Evolutionary conservation across 2,113 vertebrate genomes (phyloP).

Genomic region (Colaptes auratus): DNA sequence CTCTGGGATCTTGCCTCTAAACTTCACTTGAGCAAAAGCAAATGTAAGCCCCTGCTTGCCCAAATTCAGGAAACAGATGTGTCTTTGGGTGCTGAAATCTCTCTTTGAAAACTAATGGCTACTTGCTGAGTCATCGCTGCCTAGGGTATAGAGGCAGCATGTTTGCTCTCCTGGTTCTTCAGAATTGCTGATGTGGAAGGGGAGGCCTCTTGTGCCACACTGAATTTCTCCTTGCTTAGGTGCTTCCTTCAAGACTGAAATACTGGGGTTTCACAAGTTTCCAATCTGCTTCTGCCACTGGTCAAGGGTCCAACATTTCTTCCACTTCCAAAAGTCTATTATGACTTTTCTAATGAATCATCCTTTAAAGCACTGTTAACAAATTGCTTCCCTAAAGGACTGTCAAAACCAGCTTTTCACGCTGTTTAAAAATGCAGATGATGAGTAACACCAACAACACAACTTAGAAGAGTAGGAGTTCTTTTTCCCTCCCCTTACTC

Average conservation of each 20-base stretch:
- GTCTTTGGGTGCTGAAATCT: background rate
- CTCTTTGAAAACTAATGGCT: background rate
- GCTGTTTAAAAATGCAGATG: background rate
- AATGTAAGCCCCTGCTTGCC: background rate
- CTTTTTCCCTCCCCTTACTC: background rate
- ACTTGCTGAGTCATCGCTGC: background rate
- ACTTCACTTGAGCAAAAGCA: background rate
- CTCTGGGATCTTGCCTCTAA: background rate
- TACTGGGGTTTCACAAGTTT: background rate
- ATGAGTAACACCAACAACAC: background rate
- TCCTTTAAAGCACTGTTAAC: background rate
- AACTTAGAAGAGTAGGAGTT: background rate
- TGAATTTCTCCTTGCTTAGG: background rate
- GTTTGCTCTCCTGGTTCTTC: background rate
- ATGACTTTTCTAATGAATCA: background rate
- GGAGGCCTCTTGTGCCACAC: background rate
- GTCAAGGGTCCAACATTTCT: background rate
- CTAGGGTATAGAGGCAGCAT: accelerated
- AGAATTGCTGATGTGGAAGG: background rate
- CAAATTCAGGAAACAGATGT: background rate
- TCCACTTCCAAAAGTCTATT: background rate
- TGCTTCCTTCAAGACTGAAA: background rate
- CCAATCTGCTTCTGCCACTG: background rate
- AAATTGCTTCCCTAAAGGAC: background rate
- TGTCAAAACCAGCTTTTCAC: constrained; percentile 6